Evolutionary conservation across 2,113 vertebrate species (phyloP).

Genomic region (Echinops telfairi): DNA sequence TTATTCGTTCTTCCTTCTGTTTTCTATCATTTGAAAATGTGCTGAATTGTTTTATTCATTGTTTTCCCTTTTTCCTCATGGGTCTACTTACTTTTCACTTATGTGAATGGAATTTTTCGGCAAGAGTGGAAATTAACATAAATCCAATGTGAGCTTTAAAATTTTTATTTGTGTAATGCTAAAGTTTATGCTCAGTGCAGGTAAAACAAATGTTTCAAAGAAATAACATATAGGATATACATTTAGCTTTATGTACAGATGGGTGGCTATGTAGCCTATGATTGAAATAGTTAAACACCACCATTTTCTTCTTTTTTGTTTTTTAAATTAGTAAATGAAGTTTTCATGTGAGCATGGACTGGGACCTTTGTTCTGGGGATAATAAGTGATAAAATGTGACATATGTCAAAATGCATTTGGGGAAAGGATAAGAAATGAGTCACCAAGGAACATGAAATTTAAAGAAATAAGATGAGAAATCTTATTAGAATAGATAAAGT

Average conservation of each 20-base stretch:
- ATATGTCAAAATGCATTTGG: constrained; percentile 39
- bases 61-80: background rate
- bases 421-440: constrained; percentile 32
- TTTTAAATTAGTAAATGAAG: background rate
- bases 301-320: background rate
- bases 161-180: background rate
- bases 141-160: background rate
- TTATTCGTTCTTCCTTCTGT: background rate
- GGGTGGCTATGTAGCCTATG: background rate
- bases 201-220: background rate
- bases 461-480: background rate
- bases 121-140: background rate
- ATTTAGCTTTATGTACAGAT: background rate
- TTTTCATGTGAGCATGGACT: background rate
- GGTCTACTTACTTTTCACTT: background rate
- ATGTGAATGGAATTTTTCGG: constrained; percentile 5
- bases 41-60: background rate
- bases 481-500: background rate
- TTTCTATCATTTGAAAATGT: background rate
- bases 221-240: background rate
- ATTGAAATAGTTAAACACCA: background rate
- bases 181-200: background rate
- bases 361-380: background rate
- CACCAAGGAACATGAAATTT: background rate
- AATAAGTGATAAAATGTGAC: constrained; percentile 34